Evolutionary conservation across 2,888 invertebrate genomes (phyloP), one percentile per base, ranked within the genome.

Genomic region (Mesochorus sp.): DNA sequence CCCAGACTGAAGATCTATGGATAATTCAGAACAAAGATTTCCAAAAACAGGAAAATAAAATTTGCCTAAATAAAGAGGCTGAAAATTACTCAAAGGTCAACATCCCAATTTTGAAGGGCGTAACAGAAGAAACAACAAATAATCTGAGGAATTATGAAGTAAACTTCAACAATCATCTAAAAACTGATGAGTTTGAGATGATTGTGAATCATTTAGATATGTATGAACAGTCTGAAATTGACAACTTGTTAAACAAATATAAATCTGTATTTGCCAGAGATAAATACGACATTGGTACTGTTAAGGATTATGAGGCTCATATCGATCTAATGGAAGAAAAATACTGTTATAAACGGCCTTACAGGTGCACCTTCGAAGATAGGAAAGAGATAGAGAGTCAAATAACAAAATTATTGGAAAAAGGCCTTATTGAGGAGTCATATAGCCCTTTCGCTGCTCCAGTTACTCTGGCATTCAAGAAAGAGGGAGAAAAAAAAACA

Each of bases 1-100:
- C 44, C 6, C 84, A 84, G 76, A 59, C 83, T 80, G 83, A 84
- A 70, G 73, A 85, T 51, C 76, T 84, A 66, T 39, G 10, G 51
- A 66, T 66, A 37, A 39, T 39, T 17, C 51, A 42, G 31, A 31
- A 31, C 31, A 31, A 62, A 51, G 3, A 26, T 12, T 3, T 24
- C 21, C 21, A 64, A 8, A 10, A 44, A 17, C 6, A 34, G 21
- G 19, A 21, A 34, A 49, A 62, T 19, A 67, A 67, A 76, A 37
- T 83, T 82, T 26, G 42, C 17, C 59, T 79, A 64, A 78, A 76
- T 75, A 37, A 67, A 55, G 39, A 78, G 64, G 31, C 39, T 39
- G 57, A 28, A 74, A 14, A 55, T 62, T 62, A 53, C 26, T 55
- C 12, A 74, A 62, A 74, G 19, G 61, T 39, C 37, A 59, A 53